phyloP scores from a whole-genome alignment of 2,113 vertebrate genomes.

The Columbina picui region DNA sequence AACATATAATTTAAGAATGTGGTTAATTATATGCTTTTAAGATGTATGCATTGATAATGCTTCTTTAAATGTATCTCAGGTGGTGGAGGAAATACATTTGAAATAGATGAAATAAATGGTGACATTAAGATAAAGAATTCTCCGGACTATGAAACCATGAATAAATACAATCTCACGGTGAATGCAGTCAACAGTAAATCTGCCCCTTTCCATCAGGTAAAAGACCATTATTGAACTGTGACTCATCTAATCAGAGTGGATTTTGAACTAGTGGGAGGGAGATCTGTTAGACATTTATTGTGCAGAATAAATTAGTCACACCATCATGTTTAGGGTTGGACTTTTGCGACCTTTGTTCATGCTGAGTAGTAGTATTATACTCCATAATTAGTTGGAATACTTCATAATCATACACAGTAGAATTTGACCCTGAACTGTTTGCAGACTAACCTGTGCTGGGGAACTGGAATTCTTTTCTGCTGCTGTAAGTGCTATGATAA shows the following conservation, averaged over 20 bases:
- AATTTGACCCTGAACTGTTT: background rate
- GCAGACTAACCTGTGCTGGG: background rate
- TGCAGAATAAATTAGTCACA: background rate
- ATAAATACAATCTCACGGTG: slow-evolving; percentile 39
- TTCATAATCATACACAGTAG: background rate
- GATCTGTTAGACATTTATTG: background rate
- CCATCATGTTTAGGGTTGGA: background rate
- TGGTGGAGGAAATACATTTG: slow-evolving; percentile 54
- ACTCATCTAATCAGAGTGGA: background rate
- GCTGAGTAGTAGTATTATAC: background rate
- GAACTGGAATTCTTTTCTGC: background rate
- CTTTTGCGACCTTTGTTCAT: background rate
- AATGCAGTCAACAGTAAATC: slow-evolving; percentile 66
- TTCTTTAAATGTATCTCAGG: slow-evolving; percentile 22
- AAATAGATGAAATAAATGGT: slow-evolving; percentile 58
- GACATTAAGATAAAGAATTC: slow-evolving; percentile 59
- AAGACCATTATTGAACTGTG: background rate
- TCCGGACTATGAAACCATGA: slow-evolving; percentile 58
- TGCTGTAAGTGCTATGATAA: background rate
- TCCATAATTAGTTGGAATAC: background rate
- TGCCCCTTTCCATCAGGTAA: slow-evolving; percentile 65
- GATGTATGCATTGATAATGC: background rate
- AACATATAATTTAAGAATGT: background rate
- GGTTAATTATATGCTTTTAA: background rate
- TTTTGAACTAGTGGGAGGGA: background rate